phyloP scores from a whole-genome alignment of 2,113 vertebrate species.

The Psilopogon haemacephalus region DNA sequence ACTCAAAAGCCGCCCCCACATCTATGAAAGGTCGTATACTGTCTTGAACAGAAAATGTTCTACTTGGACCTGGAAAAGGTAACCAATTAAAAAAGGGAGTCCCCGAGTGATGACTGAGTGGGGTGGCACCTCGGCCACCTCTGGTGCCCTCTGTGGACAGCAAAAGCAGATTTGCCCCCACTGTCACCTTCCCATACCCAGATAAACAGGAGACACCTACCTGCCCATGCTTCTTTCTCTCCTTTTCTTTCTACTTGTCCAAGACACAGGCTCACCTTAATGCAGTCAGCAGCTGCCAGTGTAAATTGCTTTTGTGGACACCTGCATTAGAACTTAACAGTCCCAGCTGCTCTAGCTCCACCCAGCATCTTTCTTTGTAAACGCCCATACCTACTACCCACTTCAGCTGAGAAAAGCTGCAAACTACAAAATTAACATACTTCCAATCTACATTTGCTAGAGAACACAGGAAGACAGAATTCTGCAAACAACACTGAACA shows the following conservation, averaged over 20 bases:
- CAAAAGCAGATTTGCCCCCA: background rate
- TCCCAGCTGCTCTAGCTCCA: background rate
- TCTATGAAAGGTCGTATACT: background rate
- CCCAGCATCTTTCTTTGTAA: background rate
- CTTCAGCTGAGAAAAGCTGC: background rate
- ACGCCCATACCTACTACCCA: background rate
- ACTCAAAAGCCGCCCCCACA: accelerated
- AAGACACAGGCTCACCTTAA: background rate
- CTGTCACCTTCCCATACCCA: background rate
- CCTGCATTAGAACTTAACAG: no score
- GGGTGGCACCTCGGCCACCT: background rate
- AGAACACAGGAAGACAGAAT: background rate
- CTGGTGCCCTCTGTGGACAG: background rate
- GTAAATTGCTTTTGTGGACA: background rate
- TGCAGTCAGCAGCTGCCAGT: background rate
- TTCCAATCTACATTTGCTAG: background rate
- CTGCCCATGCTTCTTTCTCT: background rate
- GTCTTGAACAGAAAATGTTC: background rate
- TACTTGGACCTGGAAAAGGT: accelerated
- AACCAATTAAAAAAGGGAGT: background rate
- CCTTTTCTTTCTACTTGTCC: background rate
- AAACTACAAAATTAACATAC: background rate
- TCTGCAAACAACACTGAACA: background rate
- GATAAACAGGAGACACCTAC: no score
- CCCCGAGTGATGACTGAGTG: background rate